These are phyloP conservation scores for Lordiphosa stackelbergi DNA, from an alignment of 1,140 invertebrate species.

Conservation along the genomic window DNA sequence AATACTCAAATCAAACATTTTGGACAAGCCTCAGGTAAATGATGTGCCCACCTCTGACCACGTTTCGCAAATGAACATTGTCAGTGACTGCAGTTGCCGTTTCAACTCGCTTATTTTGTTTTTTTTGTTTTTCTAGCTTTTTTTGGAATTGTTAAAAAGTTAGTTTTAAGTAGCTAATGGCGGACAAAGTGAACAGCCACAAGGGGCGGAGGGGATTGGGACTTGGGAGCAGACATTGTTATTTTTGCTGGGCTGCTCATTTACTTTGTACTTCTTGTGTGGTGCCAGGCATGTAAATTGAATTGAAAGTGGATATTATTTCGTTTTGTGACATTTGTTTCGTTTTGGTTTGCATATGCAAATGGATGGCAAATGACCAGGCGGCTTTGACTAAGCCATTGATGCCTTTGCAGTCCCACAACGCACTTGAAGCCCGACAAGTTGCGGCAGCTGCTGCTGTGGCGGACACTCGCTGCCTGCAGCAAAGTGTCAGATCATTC, in stretches of 20 bases:
- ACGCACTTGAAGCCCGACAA: conserved; percentile 43
- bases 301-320: conserved; percentile 63
- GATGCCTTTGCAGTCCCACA: conserved; percentile 25
- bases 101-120: conserved; percentile 33
- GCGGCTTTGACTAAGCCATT: conserved; percentile 27
- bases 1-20: too few species aligned
- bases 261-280: conserved; percentile 59
- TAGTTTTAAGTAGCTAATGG: conserved; percentile 63
- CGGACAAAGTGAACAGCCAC: conserved; percentile 22
- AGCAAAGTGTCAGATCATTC: conserved; percentile 64
- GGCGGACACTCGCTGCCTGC: conserved; percentile 27
- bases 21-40: conserved; percentile 14
- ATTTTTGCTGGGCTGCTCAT: conserved; percentile 59
- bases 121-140: conserved; percentile 44
- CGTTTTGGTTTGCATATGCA: conserved; percentile 37
- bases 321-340: conserved; percentile 44
- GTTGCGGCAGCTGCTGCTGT: conserved; percentile 25
- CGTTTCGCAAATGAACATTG: conserved; percentile 33
- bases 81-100: conserved; percentile 34
- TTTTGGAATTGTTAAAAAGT: conserved; percentile 57
- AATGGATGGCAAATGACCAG: conserved; percentile 33
- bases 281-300: conserved; percentile 63
- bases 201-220: conserved; percentile 15
- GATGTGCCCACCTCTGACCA: conserved; percentile 11
- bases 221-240: conserved; percentile 48